Evolutionary conservation across 2,113 vertebrate genomes (phyloP).

Genomic region (Hippopotamus amphibius): DNA sequence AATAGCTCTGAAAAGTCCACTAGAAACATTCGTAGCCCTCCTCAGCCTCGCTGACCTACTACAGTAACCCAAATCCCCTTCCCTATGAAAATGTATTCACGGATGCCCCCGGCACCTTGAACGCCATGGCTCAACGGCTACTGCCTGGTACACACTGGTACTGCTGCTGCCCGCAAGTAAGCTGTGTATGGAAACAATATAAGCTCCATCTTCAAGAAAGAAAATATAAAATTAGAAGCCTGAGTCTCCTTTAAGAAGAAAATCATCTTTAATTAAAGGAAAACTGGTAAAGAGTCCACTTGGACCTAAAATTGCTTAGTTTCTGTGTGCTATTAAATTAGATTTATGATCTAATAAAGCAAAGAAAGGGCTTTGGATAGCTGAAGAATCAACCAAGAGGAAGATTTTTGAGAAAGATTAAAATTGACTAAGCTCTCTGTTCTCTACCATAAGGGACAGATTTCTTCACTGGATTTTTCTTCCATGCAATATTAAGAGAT

Average conservation of each 20-base stretch:
- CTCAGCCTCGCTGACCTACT: not conserved
- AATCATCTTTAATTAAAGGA: slow-evolving; percentile 42
- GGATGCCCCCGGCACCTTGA: not conserved
- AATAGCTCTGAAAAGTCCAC: not conserved
- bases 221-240: not conserved
- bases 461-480: slow-evolving; percentile 48
- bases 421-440: slow-evolving; percentile 50
- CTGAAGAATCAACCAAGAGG: slow-evolving; percentile 43
- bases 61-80: not conserved
- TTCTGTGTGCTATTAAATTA: slow-evolving; percentile 31
- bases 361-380: slow-evolving; percentile 52
- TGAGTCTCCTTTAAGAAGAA: slow-evolving; percentile 23
- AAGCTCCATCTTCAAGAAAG: not conserved
- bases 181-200: not conserved
- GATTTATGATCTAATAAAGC: slow-evolving; percentile 59
- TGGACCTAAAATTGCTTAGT: slow-evolving; percentile 54
- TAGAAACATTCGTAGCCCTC: not conserved
- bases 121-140: not conserved
- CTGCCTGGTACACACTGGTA: not conserved
- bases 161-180: not conserved
- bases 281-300: slow-evolving; percentile 54
- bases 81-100: not conserved
- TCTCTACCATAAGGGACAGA: not conserved
- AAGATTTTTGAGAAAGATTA: slow-evolving; percentile 57
- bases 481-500: not conserved